These are phyloP conservation scores for Daboia siamensis DNA, from an alignment of 2,113 vertebrate species.

Conservation along the genomic window DNA sequence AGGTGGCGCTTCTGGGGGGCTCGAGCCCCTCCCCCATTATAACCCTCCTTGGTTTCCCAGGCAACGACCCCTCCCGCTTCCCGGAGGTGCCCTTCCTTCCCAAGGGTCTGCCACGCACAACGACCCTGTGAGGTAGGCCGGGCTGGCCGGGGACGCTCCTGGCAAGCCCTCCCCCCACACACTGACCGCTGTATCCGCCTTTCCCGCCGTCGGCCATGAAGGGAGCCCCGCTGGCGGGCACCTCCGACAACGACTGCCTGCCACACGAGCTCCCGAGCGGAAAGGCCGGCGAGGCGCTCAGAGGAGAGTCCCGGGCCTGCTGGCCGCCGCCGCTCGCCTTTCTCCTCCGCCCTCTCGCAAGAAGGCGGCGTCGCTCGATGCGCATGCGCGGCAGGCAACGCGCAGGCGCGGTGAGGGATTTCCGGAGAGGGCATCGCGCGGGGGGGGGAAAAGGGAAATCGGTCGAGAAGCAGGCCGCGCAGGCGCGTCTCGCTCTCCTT, in stretches of 20 bases:
- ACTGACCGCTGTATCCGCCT: constrained; percentile 18
- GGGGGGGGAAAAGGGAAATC: no score
- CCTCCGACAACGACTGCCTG: background rate
- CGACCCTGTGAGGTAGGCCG: background rate
- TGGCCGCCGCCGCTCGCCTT: background rate
- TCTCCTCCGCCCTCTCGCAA: background rate
- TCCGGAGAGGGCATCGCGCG: background rate
- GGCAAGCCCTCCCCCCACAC: background rate
- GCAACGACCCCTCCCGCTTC: background rate
- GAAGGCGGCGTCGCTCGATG: background rate
- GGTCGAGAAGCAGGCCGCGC: background rate
- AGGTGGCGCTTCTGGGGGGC: no score
- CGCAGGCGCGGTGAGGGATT: background rate
- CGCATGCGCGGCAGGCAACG: background rate
- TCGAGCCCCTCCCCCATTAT: background rate
- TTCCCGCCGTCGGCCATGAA: constrained; percentile 21
- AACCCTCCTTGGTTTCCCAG: background rate
- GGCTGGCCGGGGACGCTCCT: no score
- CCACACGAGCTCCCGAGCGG: background rate
- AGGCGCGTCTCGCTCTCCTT: background rate
- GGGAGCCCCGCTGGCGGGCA: background rate
- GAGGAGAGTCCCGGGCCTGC: background rate
- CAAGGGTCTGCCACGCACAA: background rate
- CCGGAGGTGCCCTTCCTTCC: background rate
- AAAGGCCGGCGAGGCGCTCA: background rate